A percentile compares a stretch with the other conserved stretches of the same genome.
Conservation (phyloP, 2,113 vertebrate species). For the Porphyrio hochstetteri region DNA sequence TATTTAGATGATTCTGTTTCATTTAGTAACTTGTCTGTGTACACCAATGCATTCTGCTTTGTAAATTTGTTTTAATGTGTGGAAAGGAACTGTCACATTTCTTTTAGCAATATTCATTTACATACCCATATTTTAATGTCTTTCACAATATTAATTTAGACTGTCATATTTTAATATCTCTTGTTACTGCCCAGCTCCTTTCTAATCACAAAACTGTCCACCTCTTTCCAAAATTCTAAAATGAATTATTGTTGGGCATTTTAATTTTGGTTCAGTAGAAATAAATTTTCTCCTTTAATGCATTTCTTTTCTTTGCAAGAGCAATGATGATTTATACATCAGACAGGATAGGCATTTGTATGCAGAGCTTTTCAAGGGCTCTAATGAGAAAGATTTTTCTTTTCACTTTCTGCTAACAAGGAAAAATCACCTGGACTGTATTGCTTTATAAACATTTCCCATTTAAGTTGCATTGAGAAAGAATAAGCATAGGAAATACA, state of each 20-base stretch:
- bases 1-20: background rate
- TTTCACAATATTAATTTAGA: background rate
- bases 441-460: background rate
- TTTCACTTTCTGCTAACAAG: background rate
- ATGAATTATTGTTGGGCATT: background rate
- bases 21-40: background rate
- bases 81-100: background rate
- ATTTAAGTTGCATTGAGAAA: background rate
- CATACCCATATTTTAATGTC: background rate
- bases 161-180: background rate
- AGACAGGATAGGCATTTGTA: background rate
- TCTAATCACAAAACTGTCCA: background rate
- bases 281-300: background rate
- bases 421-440: background rate
- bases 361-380: background rate
- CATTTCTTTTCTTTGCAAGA: background rate
- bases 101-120: background rate
- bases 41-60: background rate
- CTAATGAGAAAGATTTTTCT: background rate
- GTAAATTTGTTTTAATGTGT: background rate
- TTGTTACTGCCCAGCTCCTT: background rate
- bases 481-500: background rate
- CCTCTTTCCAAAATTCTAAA: background rate
- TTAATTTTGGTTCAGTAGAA: background rate
- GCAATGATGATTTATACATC: background rate